These are phyloP conservation scores for Channallabes apus DNA, from an alignment of 2,797 vertebrate genomes.

Conservation along the genomic window DNA sequence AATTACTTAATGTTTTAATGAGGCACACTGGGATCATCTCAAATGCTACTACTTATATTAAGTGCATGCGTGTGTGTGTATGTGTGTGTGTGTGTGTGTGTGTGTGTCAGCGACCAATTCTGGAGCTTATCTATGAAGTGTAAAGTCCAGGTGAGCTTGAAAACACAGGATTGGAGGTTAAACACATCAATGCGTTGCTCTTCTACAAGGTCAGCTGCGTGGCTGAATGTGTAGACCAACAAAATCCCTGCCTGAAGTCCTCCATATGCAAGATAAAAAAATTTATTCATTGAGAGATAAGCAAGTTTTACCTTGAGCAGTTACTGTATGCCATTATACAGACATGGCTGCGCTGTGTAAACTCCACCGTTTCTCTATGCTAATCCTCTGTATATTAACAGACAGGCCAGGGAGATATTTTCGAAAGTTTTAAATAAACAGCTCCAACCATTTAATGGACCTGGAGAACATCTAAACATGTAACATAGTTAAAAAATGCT, in stretches of 20 bases:
- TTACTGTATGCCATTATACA: slow-evolving; percentile 26
- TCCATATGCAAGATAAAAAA: slow-evolving; percentile 50
- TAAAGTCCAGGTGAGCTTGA: slow-evolving; percentile 41
- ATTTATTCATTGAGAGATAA: slow-evolving; percentile 54
- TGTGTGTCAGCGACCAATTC: slow-evolving; percentile 12
- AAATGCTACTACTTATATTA: background rate
- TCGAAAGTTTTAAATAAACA: background rate
- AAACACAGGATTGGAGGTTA: slow-evolving; percentile 36
- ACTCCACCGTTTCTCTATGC: background rate
- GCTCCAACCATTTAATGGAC: background rate
- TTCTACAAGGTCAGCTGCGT: slow-evolving; percentile 63
- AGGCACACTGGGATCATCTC: slow-evolving; percentile 3
- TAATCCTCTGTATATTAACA: slow-evolving; percentile 15
- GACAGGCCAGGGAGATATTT: background rate
- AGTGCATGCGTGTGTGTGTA: background rate
- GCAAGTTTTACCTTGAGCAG: slow-evolving; percentile 34
- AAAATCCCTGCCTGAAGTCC: slow-evolving; percentile 48
- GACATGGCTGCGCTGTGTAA: slow-evolving; percentile 33
- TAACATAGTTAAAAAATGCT: background rate
- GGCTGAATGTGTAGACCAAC: slow-evolving; percentile 51
- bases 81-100: background rate
- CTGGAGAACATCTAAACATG: background rate
- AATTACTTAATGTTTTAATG: background rate
- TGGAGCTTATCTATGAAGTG: slow-evolving; percentile 31
- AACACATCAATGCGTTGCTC: slow-evolving; percentile 41